Percentiles rank a stretch among this genome's conserved stretches.
Conservation (phyloP, 2,888 invertebrate species). For the Diaphora mendica region DNA sequence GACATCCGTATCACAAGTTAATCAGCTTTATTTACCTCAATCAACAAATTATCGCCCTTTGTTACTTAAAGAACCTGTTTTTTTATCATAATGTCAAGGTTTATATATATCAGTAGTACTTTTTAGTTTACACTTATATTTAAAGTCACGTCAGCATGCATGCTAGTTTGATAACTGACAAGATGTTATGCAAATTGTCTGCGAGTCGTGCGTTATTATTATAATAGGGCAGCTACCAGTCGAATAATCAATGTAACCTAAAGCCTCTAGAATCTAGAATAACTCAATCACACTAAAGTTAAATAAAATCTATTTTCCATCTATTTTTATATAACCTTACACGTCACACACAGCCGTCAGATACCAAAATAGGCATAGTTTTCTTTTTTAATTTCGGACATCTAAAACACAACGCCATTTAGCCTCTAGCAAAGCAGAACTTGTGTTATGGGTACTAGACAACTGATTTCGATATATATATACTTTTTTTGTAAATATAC, state of each 20-base stretch:
- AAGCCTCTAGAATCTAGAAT: background rate
- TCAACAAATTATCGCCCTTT: conserved; percentile 22
- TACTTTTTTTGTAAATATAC: too few relatives aligned
- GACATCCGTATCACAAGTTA: conserved; percentile 30
- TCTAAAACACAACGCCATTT: too few relatives aligned
- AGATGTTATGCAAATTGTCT: conserved; percentile 5
- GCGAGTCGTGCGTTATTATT: conserved; percentile 20
- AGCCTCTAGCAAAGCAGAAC: too few relatives aligned
- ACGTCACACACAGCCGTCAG: too few relatives aligned
- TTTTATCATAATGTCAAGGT: conserved; percentile 38
- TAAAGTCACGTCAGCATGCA: background rate
- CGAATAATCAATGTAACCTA: background rate
- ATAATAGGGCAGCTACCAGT: background rate
- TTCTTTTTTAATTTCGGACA: too few relatives aligned
- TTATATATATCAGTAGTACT: conserved; percentile 8
- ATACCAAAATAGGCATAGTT: too few relatives aligned
- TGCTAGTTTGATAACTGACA: background rate
- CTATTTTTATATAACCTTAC: too few relatives aligned
- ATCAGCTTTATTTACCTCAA: conserved; percentile 32
- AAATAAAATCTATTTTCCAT: too few relatives aligned
- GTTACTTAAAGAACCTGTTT: conserved; percentile 27
- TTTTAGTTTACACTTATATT: background rate
- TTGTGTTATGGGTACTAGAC: too few relatives aligned
- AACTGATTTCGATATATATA: too few relatives aligned
- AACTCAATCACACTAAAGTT: background rate